Conservation (phyloP, 2,888 invertebrate genomes). For the Drosophila flavopinicola region DNA sequence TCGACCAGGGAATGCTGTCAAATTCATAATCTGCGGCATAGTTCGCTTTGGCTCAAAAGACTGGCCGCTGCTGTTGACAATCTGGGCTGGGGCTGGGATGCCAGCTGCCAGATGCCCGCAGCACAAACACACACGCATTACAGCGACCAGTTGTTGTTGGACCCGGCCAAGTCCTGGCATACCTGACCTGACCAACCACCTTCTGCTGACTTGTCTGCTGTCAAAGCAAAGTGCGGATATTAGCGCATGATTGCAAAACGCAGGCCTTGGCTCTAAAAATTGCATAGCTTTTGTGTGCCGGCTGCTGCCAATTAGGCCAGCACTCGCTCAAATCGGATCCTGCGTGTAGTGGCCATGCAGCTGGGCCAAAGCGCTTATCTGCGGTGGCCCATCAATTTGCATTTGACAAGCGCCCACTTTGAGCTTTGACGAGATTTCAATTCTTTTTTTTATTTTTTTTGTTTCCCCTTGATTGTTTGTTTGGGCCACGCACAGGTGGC, state of each 20-base stretch:
- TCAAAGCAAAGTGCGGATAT: conserved; percentile 66
- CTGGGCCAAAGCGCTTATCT: conserved; percentile 32
- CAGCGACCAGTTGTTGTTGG: conserved; percentile 29
- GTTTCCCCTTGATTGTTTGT: too few species aligned
- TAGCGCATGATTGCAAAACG: conserved; percentile 73
- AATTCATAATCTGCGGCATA: conserved; percentile 72
- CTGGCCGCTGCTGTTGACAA: conserved; percentile 67
- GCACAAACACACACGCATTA: conserved; percentile 17
- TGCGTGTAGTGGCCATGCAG: too few species aligned
- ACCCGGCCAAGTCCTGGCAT: background rate
- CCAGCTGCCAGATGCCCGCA: conserved; percentile 35
- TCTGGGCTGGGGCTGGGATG: conserved; percentile 39
- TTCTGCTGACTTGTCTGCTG: conserved; percentile 20
- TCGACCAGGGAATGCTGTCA: conserved; percentile 60
- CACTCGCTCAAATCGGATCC: conserved; percentile 10
- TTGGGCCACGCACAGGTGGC: conserved; percentile 29
- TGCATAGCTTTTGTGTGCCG: conserved; percentile 66
- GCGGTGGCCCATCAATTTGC: conserved; percentile 68
- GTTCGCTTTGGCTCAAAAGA: conserved; percentile 63
- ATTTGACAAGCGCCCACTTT: conserved; percentile 46
- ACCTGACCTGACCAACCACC: background rate
- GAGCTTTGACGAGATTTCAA: conserved; percentile 20
- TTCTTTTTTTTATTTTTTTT: conserved; percentile 3
- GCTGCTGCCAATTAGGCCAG: conserved; percentile 48
- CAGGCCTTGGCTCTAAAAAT: conserved; percentile 24